phyloP scores from a whole-genome alignment of 2,888 invertebrate species.

The Coenonympha arcania region DNA sequence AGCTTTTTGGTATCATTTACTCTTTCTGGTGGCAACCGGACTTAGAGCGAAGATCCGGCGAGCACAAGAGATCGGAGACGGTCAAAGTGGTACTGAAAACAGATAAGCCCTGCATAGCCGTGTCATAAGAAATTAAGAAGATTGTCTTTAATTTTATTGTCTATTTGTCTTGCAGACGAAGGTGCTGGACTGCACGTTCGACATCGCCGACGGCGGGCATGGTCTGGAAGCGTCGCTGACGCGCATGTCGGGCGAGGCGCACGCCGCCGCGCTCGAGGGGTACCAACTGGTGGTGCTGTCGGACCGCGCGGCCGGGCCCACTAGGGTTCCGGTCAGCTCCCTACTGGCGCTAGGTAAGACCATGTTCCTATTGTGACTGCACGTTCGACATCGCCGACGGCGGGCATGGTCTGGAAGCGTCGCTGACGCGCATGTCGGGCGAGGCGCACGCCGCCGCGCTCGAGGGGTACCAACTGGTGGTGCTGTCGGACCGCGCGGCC shows the following conservation, averaged over 20 bases:
- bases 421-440: slow-evolving; percentile 84
- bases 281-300: slow-evolving; percentile 91
- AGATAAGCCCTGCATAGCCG: too few relatives aligned
- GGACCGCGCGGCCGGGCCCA: slow-evolving; percentile 80
- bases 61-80: too few relatives aligned
- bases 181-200: slow-evolving; percentile 92
- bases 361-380: too few relatives aligned
- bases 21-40: too few relatives aligned
- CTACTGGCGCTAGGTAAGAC: slow-evolving; percentile 82
- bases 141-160: too few relatives aligned
- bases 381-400: slow-evolving; percentile 88
- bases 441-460: slow-evolving; percentile 87
- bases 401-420: slow-evolving; percentile 81
- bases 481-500: slow-evolving; percentile 86
- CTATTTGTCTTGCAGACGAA: slow-evolving; percentile 68
- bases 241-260: slow-evolving; percentile 85
- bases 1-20: too few relatives aligned
- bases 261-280: slow-evolving; percentile 82
- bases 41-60: too few relatives aligned
- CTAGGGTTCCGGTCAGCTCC: slow-evolving; percentile 83
- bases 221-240: slow-evolving; percentile 88
- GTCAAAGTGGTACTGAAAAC: too few relatives aligned
- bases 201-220: slow-evolving; percentile 79
- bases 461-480: slow-evolving; percentile 85
- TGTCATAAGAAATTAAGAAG: too few relatives aligned